These are phyloP conservation scores for Hybos culiciformis DNA, from an alignment of 2,888 invertebrate genomes.

Conservation along the genomic window DNA sequence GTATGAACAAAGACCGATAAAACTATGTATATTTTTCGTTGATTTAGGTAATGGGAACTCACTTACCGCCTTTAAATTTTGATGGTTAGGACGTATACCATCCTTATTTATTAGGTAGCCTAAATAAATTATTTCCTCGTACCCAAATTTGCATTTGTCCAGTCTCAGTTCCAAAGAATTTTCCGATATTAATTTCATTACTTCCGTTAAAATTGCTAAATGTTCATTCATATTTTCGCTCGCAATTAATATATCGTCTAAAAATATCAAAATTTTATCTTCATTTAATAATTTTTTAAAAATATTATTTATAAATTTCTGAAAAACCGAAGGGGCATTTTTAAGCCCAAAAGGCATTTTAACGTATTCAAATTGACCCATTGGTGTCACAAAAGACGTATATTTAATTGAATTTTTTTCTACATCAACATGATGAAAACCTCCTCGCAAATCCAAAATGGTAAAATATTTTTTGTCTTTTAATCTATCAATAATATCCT, in stretches of 20 bases:
- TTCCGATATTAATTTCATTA: background rate
- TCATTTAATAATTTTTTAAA: conserved; percentile 1
- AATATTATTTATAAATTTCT: background rate
- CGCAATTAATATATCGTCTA: conserved; percentile 3
- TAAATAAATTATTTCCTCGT: conserved; percentile 10
- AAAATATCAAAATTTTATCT: background rate
- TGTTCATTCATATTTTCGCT: conserved; percentile 4
- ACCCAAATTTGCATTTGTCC: conserved; percentile 13
- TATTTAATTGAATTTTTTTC: conserved; percentile 13
- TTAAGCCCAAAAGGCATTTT: conserved; percentile 5
- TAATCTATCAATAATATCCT: conserved; percentile 12
- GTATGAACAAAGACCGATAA: conserved; percentile 11
- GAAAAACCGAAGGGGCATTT: conserved; percentile 1
- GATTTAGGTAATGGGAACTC: conserved; percentile 13
- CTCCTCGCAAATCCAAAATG: conserved; percentile 14
- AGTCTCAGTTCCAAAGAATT: conserved; percentile 1
- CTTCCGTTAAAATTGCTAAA: background rate
- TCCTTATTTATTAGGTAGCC: conserved; percentile 4
- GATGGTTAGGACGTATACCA: conserved; percentile 8
- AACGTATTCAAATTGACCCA: conserved; percentile 14
- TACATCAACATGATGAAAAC: conserved; percentile 15
- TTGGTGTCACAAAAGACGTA: conserved; percentile 16
- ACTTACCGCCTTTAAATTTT: conserved; percentile 7
- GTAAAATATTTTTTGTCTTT: conserved; percentile 14
- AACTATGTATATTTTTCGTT: conserved; percentile 16